Base-by-base conservation (phyloP, 2,888 invertebrate genomes). In the Chrysomela aeneicollis region DNA sequence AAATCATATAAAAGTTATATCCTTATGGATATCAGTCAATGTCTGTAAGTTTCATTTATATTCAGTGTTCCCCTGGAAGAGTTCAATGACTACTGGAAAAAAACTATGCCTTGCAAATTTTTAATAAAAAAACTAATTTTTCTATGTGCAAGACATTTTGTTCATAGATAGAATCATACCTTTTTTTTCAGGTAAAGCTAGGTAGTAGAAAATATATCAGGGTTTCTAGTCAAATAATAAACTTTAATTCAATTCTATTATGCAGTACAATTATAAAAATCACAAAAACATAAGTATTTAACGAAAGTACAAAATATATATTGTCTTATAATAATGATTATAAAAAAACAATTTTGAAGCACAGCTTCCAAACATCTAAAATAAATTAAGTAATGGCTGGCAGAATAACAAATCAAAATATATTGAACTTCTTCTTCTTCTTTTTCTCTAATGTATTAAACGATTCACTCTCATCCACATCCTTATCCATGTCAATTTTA, bases 401-500 rank as follows among this genome's bases (percentile, higher is more conserved):
- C 42, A 15, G 18, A 37, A 26, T 52, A 58, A 55, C 54, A 53
- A 17, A 59, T 69, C 68, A 75, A 68, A 77, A 77, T 54, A 77
- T 63, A 68, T 72, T 71, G 64, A 76, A 75, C 58, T 75, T 76
- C 53, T 86, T 86, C 76, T 85, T 86, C 78, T 84, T 85, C 74
- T 86, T 86, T 68, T 79, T 83, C 75, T 85, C 82, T 73, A 85
- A 82, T 77, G 83, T 81, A 67, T 80, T 79, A 50, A 50, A 67
- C 52, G 60, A 35, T 76, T 87, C 87, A 71, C 82, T 80, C 73
- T 87, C 86, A 73, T 87, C 87, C 49, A 86, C 82, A 75, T 87
- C 89, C 79, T 88, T 89, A 77, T 89, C 89, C 21, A 84, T 84
- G 78, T 89, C 88, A 42, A 84, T 78, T 66, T 82, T 83, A 59